phyloP scores from a whole-genome alignment of 2,888 invertebrate genomes.

The Trichopoda pennipes region DNA sequence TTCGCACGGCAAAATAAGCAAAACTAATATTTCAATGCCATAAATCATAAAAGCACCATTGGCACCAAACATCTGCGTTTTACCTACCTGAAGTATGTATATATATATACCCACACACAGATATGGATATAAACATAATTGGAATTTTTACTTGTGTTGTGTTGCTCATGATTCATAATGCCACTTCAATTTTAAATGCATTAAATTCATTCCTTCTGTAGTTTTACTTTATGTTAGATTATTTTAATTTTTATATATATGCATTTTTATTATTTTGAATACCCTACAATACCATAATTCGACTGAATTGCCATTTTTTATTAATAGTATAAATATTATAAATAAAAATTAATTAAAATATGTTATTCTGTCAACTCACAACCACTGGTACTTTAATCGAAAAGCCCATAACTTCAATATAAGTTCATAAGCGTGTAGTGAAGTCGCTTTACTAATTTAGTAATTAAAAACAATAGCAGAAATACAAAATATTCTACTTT shows the following conservation, averaged over 20 bases:
- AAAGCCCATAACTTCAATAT: too few species aligned
- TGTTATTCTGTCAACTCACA: too few species aligned
- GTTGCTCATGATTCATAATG: constrained; percentile 58
- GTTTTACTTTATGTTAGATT: constrained; percentile 20
- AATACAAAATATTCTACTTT: too few species aligned
- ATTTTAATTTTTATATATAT: neutral
- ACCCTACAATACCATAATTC: neutral
- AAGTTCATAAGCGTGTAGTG: too few species aligned
- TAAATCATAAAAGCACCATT: constrained; percentile 76
- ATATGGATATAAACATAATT: neutral
- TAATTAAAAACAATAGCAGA: too few species aligned
- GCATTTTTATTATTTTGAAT: neutral
- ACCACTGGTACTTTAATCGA: too few species aligned
- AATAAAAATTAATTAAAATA: too few species aligned
- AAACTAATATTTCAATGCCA: constrained; percentile 78
- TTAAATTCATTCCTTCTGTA: constrained; percentile 47
- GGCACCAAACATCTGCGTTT: constrained; percentile 71
- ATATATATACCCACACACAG: constrained; percentile 23
- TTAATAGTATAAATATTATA: neutral
- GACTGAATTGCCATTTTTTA: neutral
- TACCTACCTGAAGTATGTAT: constrained; percentile 58
- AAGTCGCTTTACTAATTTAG: too few species aligned
- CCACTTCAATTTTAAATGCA: constrained; percentile 65
- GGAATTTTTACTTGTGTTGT: constrained; percentile 47
- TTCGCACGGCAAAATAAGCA: constrained; percentile 74